A percentile compares a stretch with the other conserved stretches of the same genome.
Evolutionary conservation across 2,888 invertebrate genomes (phyloP).

Genomic region (Drosophila paranaensis): DNA sequence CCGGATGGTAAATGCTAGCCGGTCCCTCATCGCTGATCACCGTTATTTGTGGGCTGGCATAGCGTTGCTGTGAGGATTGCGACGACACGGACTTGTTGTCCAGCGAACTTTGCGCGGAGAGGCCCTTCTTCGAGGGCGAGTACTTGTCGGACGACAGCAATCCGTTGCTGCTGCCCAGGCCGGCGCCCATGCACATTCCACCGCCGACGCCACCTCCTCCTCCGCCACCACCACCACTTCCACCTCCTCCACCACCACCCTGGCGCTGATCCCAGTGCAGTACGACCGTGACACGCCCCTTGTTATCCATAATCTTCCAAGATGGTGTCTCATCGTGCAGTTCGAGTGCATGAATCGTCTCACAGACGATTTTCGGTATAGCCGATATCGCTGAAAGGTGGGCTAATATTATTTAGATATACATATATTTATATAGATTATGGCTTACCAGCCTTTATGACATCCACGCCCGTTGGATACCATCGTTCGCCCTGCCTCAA

Average conservation of each 20-base stretch:
- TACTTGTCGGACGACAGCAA: conserved; percentile 84
- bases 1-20: conserved; percentile 85
- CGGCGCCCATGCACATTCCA: conserved; percentile 80
- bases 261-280: conserved; percentile 98
- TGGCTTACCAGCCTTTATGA: conserved; percentile 94
- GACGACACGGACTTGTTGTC: conserved; percentile 87
- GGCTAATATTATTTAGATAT: neutral
- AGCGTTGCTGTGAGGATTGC: conserved; percentile 85
- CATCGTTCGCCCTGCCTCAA: conserved; percentile 96
- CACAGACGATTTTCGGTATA: conserved; percentile 98
- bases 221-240: conserved; percentile 84
- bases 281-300: conserved; percentile 98
- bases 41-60: conserved; percentile 93
- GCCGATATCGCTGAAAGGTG: conserved; percentile 92
- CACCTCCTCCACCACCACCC: conserved; percentile 86
- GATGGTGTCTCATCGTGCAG: conserved; percentile 98
- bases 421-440: neutral
- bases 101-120: conserved; percentile 88
- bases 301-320: conserved; percentile 99
- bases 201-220: conserved; percentile 83
- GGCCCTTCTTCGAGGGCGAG: conserved; percentile 85
- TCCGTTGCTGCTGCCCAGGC: conserved; percentile 82
- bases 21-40: conserved; percentile 97
- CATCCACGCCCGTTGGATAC: conserved; percentile 97
- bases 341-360: conserved; percentile 97